These are phyloP conservation scores for Antheraea pernyi DNA, from an alignment of 1,140 invertebrate genomes.

Conservation along the genomic window DNA sequence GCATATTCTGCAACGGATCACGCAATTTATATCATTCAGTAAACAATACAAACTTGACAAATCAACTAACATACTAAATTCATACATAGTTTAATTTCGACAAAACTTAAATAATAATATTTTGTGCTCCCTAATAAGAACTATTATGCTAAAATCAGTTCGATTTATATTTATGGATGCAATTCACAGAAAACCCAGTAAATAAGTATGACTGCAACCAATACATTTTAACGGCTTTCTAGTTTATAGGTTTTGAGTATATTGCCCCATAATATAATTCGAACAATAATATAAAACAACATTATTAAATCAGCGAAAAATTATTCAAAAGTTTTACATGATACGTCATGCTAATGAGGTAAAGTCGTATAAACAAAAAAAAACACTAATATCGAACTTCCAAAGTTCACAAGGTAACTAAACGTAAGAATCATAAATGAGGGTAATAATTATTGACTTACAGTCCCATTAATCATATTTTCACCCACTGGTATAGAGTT, in stretches of 20 bases:
- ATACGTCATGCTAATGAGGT: slow-evolving; percentile 66
- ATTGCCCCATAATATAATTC: slow-evolving; percentile 8
- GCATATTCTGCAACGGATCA: background rate
- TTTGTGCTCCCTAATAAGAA: slow-evolving; percentile 16
- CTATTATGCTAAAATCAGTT: slow-evolving; percentile 4
- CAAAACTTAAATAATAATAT: slow-evolving; percentile 15
- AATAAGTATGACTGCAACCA: background rate
- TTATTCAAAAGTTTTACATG: slow-evolving; percentile 53
- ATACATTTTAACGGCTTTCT: background rate
- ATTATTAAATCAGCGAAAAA: slow-evolving; percentile 28
- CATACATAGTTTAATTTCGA: slow-evolving; percentile 15
- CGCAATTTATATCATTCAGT: slow-evolving; percentile 5
- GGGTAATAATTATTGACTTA: slow-evolving; percentile 66
- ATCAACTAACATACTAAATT: slow-evolving; percentile 16
- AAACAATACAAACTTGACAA: slow-evolving; percentile 10
- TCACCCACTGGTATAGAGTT: slow-evolving; percentile 64
- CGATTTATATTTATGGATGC: background rate
- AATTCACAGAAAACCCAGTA: background rate
- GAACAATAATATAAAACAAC: slow-evolving; percentile 21
- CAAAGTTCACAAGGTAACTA: slow-evolving; percentile 76
- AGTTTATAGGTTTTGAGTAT: background rate
- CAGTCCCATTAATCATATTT: slow-evolving; percentile 62
- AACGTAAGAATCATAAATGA: slow-evolving; percentile 60
- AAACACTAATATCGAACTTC: slow-evolving; percentile 66
- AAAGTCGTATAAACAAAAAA: slow-evolving; percentile 56